Evolutionary conservation across 2,113 vertebrate genomes (phyloP).

Genomic region (Erythrocercus mccallii): DNA sequence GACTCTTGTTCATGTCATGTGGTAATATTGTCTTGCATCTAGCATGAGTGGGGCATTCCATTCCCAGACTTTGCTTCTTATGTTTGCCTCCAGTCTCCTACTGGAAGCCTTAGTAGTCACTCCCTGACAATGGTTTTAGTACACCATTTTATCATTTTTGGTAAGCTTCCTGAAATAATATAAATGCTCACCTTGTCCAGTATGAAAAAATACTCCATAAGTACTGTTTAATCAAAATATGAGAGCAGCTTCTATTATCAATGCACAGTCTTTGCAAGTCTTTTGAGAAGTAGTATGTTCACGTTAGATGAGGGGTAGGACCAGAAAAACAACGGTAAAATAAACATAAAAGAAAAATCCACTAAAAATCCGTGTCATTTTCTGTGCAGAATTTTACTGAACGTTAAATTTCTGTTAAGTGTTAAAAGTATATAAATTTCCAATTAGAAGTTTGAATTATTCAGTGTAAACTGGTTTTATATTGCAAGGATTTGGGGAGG

Average conservation of each 20-base stretch:
- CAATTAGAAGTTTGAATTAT: conserved; percentile 6
- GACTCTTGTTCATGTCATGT: background rate
- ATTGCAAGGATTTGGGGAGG: background rate
- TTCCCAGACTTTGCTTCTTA: background rate
- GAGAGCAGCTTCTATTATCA: background rate
- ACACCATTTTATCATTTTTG: background rate
- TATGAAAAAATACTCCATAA: background rate
- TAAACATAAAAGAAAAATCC: background rate
- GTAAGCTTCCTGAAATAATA: background rate
- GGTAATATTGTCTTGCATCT: background rate
- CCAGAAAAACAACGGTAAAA: background rate
- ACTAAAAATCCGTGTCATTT: background rate
- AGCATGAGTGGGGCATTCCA: background rate
- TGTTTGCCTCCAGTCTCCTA: background rate
- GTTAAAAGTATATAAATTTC: background rate
- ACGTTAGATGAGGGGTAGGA: background rate
- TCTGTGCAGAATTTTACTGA: background rate
- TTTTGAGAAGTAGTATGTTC: background rate
- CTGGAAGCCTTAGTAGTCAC: background rate
- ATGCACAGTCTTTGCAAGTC: background rate
- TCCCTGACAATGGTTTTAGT: background rate
- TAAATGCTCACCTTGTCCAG: background rate
- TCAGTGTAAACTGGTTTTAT: background rate
- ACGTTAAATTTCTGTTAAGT: background rate
- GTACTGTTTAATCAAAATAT: background rate